Conservation (phyloP, 1,140 invertebrate species). For the Lepidotrigona ventralis region DNA sequence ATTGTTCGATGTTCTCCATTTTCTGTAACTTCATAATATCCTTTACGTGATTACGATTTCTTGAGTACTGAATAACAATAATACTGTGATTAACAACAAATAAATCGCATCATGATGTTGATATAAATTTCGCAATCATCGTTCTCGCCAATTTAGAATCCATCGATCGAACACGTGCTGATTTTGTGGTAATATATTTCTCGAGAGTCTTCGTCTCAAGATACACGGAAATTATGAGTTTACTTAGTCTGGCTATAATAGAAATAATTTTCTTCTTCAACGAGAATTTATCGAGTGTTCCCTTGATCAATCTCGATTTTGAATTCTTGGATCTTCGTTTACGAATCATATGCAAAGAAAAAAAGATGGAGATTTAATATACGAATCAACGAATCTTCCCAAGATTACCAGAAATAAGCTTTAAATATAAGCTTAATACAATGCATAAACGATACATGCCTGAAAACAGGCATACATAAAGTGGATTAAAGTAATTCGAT, state of each 20-base stretch:
- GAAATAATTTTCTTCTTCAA: too few relatives aligned
- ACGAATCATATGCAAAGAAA: not conserved
- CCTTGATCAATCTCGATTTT: not conserved
- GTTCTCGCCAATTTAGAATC: not conserved
- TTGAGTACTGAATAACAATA: not conserved
- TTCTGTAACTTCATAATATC: not conserved
- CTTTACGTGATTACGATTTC: not conserved
- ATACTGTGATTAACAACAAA: not conserved
- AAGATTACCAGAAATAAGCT: too few relatives aligned
- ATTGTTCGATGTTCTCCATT: not conserved
- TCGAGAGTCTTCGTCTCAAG: not conserved
- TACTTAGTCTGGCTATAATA: not conserved
- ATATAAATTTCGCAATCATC: not conserved
- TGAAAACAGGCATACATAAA: not conserved
- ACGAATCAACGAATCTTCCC: not conserved
- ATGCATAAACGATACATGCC: not conserved
- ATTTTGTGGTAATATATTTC: conserved; percentile 18
- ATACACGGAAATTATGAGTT: not conserved
- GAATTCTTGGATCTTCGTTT: not conserved
- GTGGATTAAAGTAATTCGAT: conserved; percentile 34
- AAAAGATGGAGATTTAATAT: not conserved
- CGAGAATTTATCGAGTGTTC: not conserved
- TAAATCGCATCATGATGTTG: not conserved
- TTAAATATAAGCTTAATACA: not conserved
- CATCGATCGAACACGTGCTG: not conserved